These are phyloP conservation scores for Helicoverpa armigera DNA, from an alignment of 1,140 invertebrate genomes.

Conservation along the genomic window DNA sequence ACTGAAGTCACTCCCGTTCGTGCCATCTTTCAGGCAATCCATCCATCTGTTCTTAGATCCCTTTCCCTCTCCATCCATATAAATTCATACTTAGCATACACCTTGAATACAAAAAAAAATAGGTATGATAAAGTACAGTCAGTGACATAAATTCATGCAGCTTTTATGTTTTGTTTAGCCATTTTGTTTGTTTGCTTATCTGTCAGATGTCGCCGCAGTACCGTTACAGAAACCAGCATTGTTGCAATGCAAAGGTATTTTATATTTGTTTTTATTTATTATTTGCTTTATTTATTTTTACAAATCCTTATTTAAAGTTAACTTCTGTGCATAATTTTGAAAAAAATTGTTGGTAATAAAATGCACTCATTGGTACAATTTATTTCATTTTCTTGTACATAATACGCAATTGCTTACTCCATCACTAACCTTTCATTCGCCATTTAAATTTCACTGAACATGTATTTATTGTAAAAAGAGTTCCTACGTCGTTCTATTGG, in stretches of 20 bases:
- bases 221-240: conserved; percentile 82
- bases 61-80: no score
- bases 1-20: no score
- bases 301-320: neutral
- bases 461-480: neutral
- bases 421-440: neutral
- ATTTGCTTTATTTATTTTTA: conserved; percentile 50
- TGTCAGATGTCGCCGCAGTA: conserved; percentile 82
- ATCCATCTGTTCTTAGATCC: no score
- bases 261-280: conserved; percentile 55
- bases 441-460: neutral
- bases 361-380: no score
- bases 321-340: no score
- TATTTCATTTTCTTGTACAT: no score
- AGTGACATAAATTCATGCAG: conserved; percentile 2
- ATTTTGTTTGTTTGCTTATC: conserved; percentile 56
- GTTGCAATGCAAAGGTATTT: conserved; percentile 81
- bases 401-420: no score
- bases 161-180: conserved; percentile 35
- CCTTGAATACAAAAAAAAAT: no score
- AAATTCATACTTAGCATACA: no score
- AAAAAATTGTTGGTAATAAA: no score
- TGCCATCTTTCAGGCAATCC: no score
- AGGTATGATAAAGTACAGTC: conserved; percentile 32
- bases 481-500: no score